Conservation (phyloP, 1,140 invertebrate species). For the Delia radicum region DNA sequence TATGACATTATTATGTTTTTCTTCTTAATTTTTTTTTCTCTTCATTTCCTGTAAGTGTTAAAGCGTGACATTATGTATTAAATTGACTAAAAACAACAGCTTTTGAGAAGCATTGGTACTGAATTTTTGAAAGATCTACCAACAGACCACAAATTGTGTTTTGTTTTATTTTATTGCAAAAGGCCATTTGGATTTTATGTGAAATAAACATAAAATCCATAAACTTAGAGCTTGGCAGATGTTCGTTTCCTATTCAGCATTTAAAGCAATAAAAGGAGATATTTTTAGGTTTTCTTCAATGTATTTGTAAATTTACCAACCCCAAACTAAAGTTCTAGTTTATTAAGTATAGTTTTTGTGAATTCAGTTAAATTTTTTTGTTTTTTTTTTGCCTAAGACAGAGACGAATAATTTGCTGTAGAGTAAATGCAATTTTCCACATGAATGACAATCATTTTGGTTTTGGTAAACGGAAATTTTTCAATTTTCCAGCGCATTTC, state of each 20-base stretch:
- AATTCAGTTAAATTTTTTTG: neutral
- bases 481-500: conserved; percentile 20
- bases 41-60: neutral
- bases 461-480: neutral
- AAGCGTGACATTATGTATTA: conserved; percentile 12
- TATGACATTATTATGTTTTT: conserved; percentile 9
- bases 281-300: neutral
- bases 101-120: neutral
- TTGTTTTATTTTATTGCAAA: neutral
- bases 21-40: neutral
- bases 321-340: neutral
- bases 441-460: conserved; percentile 14
- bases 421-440: conserved; percentile 14
- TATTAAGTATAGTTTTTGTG: neutral
- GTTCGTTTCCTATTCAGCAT: neutral
- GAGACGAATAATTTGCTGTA: neutral
- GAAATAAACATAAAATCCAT: neutral
- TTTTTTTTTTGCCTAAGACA: neutral
- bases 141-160: neutral
- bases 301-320: neutral
- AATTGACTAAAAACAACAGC: neutral
- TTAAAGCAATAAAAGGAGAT: neutral
- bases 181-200: neutral
- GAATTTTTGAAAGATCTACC: neutral
- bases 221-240: neutral